Base-by-base conservation (phyloP, 2,888 invertebrate species). In the Patella caerulea region DNA sequence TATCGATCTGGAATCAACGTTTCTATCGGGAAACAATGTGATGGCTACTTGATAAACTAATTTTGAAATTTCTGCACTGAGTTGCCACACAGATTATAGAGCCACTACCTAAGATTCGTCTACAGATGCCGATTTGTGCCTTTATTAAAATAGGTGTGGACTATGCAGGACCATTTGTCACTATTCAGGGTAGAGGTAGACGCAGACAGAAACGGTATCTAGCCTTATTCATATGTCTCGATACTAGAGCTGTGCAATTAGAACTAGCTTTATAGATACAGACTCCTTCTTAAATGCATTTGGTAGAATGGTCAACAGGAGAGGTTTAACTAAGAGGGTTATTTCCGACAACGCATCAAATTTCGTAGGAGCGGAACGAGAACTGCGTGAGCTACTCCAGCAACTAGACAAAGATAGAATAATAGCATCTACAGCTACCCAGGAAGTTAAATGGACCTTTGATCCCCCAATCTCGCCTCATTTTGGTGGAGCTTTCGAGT, bases 151-250 rank as follows among this genome's bases (percentile, higher is more conserved):
- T 56, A 72, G 75, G 79, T 24, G 79, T 85, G 11, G 81, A 85
- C 70, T 85, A 69, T 74, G 83, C 72, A 19, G 83, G 82, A n/a
- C 85, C 83, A 19, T 82, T 84, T 65, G 17, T 81, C 2, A 81
- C 81, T 14, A 77, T 71, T 17, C 82, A 83, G 72, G 82, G 84
- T 2, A 72, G 83, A 59, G 84, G 81, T 45, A 82, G 79, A 55
- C 11, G 53, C 14, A 65, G 75, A 24, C 45, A 75, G 14, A 84
- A 84, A 59, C 45, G 83, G 19, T 84, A 83, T 71, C 59, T 83
- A 34, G 75, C 76, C 71, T 52, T 81, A 14, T 78, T 81, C 55
- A 80, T 78, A 14, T 84, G 84, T 74, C 34, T 85, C 14, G 69
- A 29, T 11, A 74, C 79, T 14, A 53, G 85, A 69, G 84, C 85